Conservation (phyloP, 2,113 vertebrate species). For the Eretmochelys imbricata region DNA sequence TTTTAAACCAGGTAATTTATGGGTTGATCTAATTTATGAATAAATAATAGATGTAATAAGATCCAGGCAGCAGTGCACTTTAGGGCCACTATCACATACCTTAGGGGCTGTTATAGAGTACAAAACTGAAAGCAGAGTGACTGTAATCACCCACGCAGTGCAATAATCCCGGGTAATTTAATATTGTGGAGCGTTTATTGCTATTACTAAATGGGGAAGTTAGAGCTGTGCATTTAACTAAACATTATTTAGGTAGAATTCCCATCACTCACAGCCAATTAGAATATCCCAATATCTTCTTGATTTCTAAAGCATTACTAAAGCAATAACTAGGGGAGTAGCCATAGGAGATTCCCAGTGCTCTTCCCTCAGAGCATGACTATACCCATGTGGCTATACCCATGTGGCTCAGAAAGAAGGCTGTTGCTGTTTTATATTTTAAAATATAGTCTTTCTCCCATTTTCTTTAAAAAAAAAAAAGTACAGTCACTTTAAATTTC, state of each 20-base stretch:
- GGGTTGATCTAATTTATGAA: slow-evolving; percentile 17
- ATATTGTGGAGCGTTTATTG: not conserved
- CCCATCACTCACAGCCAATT: not conserved
- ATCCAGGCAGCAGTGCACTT: not conserved
- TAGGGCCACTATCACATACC: not conserved
- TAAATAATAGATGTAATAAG: not conserved
- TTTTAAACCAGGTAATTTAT: not conserved
- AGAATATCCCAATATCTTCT: not conserved
- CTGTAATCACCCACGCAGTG: not conserved
- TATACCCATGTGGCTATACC: not conserved
- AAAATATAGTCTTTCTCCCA: not conserved
- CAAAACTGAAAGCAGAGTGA: not conserved
- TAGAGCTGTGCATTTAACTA: not conserved
- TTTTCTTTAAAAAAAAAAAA: not conserved
- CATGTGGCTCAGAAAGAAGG: not conserved
- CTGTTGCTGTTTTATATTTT: not conserved
- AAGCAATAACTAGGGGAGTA: not conserved
- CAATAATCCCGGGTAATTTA: not conserved
- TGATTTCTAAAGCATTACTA: not conserved
- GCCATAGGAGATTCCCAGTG: not conserved
- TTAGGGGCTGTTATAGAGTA: not conserved
- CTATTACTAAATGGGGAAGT: not conserved
- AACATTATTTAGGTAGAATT: not conserved
- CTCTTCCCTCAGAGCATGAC: not conserved
- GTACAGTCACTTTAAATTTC: not conserved